Conservation (phyloP, 1,140 invertebrate genomes). For the Oreohelix idahoensis region DNA sequence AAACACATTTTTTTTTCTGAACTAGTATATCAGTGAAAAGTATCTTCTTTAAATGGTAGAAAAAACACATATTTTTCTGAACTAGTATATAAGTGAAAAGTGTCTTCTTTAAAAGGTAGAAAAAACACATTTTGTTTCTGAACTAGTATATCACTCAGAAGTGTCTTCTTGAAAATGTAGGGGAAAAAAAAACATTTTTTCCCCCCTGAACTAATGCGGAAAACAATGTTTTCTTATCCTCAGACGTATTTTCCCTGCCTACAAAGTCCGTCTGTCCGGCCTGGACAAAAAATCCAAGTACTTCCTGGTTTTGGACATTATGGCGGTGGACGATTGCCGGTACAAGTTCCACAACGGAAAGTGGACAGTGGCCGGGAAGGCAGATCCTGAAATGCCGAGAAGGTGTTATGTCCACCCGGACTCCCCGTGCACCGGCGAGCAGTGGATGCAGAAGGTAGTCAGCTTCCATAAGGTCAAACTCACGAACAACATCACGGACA, state of each 20-base stretch:
- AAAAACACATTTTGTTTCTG: no score
- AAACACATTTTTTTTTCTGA: no score
- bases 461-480: conserved; percentile 94
- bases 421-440: conserved; percentile 85
- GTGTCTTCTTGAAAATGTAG: no score
- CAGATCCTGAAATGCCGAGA: conserved; percentile 96
- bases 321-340: conserved; percentile 79
- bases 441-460: conserved; percentile 89
- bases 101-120: no score
- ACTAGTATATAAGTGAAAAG: no score
- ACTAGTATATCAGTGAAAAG: no score
- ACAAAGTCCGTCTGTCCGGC: conserved; percentile 65
- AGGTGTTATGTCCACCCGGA: conserved; percentile 89
- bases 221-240: neutral
- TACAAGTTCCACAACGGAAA: conserved; percentile 95
- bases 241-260: conserved; percentile 71
- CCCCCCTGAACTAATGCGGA: no score
- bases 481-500: conserved; percentile 98
- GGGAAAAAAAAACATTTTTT: no score
- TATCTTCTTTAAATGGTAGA: no score
- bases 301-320: conserved; percentile 96
- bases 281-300: conserved; percentile 98
- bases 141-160: no score
- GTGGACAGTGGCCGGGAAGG: conserved; percentile 89
- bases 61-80: no score